A percentile compares a stretch with the other conserved stretches of the same genome.
Conservation (phyloP, 2,888 invertebrate genomes). For the Sipha maydis region DNA sequence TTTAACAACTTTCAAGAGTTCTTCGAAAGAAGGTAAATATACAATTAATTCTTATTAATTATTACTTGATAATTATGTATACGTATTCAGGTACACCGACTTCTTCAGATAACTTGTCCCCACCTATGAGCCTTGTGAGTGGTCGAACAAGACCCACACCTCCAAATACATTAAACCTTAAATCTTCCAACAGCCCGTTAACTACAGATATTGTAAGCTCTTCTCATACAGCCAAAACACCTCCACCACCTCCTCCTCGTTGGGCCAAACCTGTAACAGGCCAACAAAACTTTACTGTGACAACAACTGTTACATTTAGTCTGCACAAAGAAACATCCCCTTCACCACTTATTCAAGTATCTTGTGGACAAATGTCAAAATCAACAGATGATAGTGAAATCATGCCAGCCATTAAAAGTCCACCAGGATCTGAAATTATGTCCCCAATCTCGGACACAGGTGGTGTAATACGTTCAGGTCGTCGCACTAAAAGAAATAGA, state of each 20-base stretch:
- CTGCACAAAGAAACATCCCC: conserved; percentile 73
- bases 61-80: background rate
- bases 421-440: conserved; percentile 67
- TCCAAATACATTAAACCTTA: conserved; percentile 83
- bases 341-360: conserved; percentile 65
- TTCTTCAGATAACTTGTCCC: conserved; percentile 64
- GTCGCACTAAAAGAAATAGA: conserved; percentile 67
- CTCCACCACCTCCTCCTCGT: conserved; percentile 85
- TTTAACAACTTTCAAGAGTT: conserved; percentile 78
- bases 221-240: conserved; percentile 69
- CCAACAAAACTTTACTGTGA: conserved; percentile 80
- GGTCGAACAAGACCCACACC: conserved; percentile 79
- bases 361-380: conserved; percentile 43
- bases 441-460: conserved; percentile 68
- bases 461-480: conserved; percentile 67
- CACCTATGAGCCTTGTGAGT: conserved; percentile 63
- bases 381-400: conserved; percentile 54
- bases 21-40: conserved; percentile 61
- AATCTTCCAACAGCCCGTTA: conserved; percentile 68
- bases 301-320: conserved; percentile 87
- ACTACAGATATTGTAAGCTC: conserved; percentile 64
- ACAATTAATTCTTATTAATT: background rate
- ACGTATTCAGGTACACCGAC: conserved; percentile 64
- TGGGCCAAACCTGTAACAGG: conserved; percentile 81
- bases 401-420: conserved; percentile 63